Evolutionary conservation across 2,888 invertebrate species (phyloP).

Genomic region (Azorinus chamasolen): DNA sequence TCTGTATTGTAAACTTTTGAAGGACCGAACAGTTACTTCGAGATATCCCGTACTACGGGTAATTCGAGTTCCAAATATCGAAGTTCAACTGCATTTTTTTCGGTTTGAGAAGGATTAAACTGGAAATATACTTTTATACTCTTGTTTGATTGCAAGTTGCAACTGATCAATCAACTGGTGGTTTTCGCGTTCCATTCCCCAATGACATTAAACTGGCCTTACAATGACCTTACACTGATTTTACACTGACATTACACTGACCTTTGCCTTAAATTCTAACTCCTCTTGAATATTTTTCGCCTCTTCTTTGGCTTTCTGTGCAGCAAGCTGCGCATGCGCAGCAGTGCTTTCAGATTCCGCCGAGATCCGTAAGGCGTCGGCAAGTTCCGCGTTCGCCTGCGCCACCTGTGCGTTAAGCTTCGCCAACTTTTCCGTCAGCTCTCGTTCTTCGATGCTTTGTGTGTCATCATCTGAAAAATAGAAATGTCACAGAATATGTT

Average conservation of each 20-base stretch:
- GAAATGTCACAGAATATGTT: too few relatives aligned
- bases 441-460: slow-evolving; percentile 76
- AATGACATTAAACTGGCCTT: neutral
- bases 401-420: slow-evolving; percentile 81
- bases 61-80: too few relatives aligned
- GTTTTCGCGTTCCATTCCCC: too few relatives aligned
- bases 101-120: too few relatives aligned
- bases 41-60: too few relatives aligned
- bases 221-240: neutral
- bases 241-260: slow-evolving; percentile 6
- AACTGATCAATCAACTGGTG: too few relatives aligned
- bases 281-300: slow-evolving; percentile 74
- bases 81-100: too few relatives aligned
- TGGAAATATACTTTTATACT: too few relatives aligned
- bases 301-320: slow-evolving; percentile 73
- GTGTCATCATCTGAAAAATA: slow-evolving; percentile 68
- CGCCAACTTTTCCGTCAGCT: slow-evolving; percentile 76
- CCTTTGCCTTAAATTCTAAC: slow-evolving; percentile 66
- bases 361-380: slow-evolving; percentile 76
- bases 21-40: too few relatives aligned
- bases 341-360: slow-evolving; percentile 80
- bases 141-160: too few relatives aligned
- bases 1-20: too few relatives aligned
- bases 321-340: slow-evolving; percentile 73
- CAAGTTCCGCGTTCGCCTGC: slow-evolving; percentile 78